Conservation (phyloP, 2,888 invertebrate species). For the Dasypolia templi region DNA sequence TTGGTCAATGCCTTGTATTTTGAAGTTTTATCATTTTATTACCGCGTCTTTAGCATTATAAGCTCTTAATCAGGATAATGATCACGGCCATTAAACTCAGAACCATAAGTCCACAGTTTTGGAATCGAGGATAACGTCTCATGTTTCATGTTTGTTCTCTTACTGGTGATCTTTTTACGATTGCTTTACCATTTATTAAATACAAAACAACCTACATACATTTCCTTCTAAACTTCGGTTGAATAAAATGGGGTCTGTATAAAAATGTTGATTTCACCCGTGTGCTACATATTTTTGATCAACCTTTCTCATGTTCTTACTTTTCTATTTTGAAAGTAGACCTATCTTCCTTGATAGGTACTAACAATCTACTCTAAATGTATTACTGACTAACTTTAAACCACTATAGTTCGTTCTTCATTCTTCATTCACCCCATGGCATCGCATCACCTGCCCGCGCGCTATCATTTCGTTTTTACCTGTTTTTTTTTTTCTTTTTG, state of each 20-base stretch:
- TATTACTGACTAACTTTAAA: too few species aligned
- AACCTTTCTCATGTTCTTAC: background rate
- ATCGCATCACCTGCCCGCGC: too few species aligned
- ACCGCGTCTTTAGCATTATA: conserved; percentile 42
- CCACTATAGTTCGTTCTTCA: too few species aligned
- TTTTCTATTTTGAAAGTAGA: background rate
- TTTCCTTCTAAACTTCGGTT: conserved; percentile 26
- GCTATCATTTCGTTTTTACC: too few species aligned
- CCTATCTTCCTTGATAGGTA: background rate
- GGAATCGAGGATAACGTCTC: conserved; percentile 37
- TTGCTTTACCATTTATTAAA: conserved; percentile 36
- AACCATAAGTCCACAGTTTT: conserved; percentile 26
- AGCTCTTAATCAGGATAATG: conserved; percentile 54
- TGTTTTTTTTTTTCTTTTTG: too few species aligned
- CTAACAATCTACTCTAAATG: background rate
- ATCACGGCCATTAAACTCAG: conserved; percentile 51
- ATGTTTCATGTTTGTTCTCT: conserved; percentile 29
- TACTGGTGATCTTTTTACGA: conserved; percentile 43
- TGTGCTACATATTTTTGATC: conserved; percentile 24
- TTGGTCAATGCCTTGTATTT: conserved; percentile 50
- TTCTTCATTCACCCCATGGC: too few species aligned
- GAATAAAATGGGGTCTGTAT: conserved; percentile 23
- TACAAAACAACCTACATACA: conserved; percentile 27
- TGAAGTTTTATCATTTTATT: conserved; percentile 50
- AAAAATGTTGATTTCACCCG: conserved; percentile 19